Evolutionary conservation across 2,113 vertebrate genomes (phyloP).

Genomic region (Microcebus murinus): DNA sequence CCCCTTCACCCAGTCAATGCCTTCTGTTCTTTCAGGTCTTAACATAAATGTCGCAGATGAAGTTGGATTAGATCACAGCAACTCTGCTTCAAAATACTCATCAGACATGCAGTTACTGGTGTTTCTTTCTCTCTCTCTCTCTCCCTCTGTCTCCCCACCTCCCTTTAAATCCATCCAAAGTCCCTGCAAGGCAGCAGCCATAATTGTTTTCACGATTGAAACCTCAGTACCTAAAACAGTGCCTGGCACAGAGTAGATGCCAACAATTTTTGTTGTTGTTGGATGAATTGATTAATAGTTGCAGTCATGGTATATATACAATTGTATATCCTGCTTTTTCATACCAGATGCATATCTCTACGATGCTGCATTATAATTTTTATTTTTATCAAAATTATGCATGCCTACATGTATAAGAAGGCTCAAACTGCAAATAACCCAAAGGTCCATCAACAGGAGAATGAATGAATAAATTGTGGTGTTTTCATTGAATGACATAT

Average conservation of each 20-base stretch:
- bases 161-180: not conserved
- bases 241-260: not conserved
- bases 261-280: slow-evolving; percentile 1
- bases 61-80: not conserved
- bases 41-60: not conserved
- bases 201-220: not conserved
- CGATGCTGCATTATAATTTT: not conserved
- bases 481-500: not conserved
- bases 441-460: not conserved
- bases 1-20: not conserved
- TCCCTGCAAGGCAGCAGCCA: not conserved
- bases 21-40: not conserved
- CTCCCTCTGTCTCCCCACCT: too few relatives aligned
- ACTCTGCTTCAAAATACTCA: not conserved
- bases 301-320: not conserved
- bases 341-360: not conserved
- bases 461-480: not conserved
- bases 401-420: not conserved
- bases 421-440: not conserved
- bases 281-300: not conserved
- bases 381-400: slow-evolving; percentile 1
- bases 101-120: not conserved
- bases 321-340: not conserved
- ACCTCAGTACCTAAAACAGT: not conserved
- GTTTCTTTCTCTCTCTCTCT: not conserved